Conservation (phyloP, 2,888 invertebrate species). For the Diadegma fenestrale region DNA sequence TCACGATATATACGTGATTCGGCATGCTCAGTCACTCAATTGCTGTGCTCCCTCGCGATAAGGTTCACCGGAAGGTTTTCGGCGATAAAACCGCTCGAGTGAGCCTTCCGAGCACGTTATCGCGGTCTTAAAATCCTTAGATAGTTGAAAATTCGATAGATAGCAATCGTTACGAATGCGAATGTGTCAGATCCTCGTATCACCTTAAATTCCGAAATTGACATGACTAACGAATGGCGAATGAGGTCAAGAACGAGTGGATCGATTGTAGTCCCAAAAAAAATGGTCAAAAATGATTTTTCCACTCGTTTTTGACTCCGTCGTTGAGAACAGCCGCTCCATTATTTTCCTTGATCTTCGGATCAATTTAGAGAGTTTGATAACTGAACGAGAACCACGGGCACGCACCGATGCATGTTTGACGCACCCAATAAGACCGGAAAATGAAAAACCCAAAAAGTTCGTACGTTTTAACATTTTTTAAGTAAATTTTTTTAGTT, state of each 20-base stretch:
- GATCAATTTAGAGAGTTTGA: conserved; percentile 6
- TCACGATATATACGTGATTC: conserved; percentile 34
- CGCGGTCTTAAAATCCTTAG: conserved; percentile 58
- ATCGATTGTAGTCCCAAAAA: not conserved
- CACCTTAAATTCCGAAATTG: not conserved
- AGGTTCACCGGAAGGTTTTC: conserved; percentile 37
- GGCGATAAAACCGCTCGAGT: conserved; percentile 7
- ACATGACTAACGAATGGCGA: not conserved
- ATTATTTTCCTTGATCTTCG: not conserved
- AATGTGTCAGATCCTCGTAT: not conserved
- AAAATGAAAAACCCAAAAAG: not conserved
- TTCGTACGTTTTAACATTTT: not conserved
- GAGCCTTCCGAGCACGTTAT: conserved; percentile 50
- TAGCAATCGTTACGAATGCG: conserved; percentile 61
- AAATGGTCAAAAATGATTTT: not conserved
- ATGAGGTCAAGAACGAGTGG: not conserved
- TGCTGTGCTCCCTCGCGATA: conserved; percentile 58
- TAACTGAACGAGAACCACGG: conserved; percentile 3
- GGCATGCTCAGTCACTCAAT: conserved; percentile 75
- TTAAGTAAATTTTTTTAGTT: not conserved
- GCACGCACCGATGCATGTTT: conserved; percentile 51
- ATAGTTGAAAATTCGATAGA: conserved; percentile 69
- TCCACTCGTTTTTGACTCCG: not conserved
- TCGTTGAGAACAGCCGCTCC: not conserved
- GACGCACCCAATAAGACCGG: conserved; percentile 44